A percentile compares a stretch with the other conserved stretches of the same genome.
phyloP scores from a whole-genome alignment of 2,113 vertebrate species.

The Mormoops blainvillei region DNA sequence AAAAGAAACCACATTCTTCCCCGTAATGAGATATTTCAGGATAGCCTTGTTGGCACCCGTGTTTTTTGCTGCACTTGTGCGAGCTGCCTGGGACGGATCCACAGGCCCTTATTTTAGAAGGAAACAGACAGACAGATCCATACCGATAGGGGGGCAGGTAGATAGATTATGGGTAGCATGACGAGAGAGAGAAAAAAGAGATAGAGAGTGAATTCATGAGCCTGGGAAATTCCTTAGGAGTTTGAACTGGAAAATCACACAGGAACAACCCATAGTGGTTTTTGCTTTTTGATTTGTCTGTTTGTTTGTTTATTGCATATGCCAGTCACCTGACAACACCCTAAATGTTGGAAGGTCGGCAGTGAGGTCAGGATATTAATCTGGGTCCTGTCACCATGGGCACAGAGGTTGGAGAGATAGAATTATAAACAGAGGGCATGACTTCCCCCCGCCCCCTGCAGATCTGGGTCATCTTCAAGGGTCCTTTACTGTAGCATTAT shows the following conservation, averaged over 20 bases:
- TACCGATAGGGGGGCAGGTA: not conserved
- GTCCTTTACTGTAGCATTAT: not conserved
- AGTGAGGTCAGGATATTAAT: not conserved
- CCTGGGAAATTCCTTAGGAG: not conserved
- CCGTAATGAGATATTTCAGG: not conserved
- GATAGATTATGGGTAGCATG: not conserved
- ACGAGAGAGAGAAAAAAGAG: not conserved
- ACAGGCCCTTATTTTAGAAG: not conserved
- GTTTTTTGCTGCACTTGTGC: not conserved
- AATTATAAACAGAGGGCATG: rapidly evolving
- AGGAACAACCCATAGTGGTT: not conserved
- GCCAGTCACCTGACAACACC: not conserved
- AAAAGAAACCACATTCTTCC: not conserved
- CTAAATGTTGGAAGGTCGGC: not conserved
- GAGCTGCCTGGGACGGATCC: not conserved
- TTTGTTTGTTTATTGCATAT: not conserved
- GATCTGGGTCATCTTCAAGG: not conserved
- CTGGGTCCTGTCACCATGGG: not conserved
- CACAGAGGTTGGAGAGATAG: not conserved
- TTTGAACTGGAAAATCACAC: not conserved
- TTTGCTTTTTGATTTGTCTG: not conserved
- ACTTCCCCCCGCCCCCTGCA: not conserved
- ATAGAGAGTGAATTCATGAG: not conserved
- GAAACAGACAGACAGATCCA: not conserved
- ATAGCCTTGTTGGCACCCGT: not conserved